Percentiles rank a stretch among this genome's conserved stretches.
phyloP scores from a whole-genome alignment of 2,113 vertebrate species.

The Pachycephala philippinensis region DNA sequence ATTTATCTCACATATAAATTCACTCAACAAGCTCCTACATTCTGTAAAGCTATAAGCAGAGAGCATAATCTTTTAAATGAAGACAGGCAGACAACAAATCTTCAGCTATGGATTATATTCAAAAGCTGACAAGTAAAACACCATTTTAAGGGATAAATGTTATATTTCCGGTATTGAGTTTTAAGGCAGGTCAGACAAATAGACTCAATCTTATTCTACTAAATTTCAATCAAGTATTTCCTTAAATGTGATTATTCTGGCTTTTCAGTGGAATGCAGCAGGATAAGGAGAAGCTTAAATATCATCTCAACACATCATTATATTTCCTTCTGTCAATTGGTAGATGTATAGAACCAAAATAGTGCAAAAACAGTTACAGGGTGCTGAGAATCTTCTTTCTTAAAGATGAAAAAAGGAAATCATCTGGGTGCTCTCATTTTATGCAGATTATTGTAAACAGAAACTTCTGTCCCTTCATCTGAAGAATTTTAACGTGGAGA shows the following conservation, averaged over 20 bases:
- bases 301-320: not conserved
- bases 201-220: not conserved
- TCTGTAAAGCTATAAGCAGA: not conserved
- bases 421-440: not conserved
- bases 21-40: not conserved
- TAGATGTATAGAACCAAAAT: not conserved
- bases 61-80: not conserved
- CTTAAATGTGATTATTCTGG: not conserved
- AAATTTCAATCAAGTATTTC: not conserved
- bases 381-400: not conserved
- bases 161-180: not conserved
- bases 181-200: not conserved
- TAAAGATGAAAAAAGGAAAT: not conserved
- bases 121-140: not conserved
- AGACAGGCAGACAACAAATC: not conserved
- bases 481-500: not conserved
- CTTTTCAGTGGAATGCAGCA: not conserved
- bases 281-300: not conserved
- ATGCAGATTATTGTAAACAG: not conserved
- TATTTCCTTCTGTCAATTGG: not conserved
- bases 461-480: not conserved
- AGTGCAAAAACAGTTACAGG: not conserved
- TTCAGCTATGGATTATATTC: not conserved
- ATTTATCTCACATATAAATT: not conserved
- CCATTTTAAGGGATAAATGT: not conserved